Conservation (phyloP, 2,113 vertebrate genomes). For the Elephas maximus region DNA sequence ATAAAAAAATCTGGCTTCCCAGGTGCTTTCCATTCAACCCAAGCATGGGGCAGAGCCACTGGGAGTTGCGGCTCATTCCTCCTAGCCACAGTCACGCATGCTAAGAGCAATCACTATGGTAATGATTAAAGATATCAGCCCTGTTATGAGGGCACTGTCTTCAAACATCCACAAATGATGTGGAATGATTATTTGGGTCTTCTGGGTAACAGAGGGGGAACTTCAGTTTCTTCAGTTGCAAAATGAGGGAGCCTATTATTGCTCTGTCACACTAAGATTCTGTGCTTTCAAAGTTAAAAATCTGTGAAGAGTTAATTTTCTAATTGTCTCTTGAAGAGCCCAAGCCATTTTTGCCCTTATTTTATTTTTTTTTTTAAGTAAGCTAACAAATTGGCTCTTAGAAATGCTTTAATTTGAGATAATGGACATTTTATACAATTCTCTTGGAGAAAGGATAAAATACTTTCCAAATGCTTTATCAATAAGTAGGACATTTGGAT, state of each 20-base stretch:
- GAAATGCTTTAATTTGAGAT: conserved; percentile 74
- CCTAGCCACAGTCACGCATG: background rate
- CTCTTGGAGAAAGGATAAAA: conserved; percentile 43
- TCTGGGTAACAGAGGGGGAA: background rate
- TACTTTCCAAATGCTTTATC: conserved; percentile 56
- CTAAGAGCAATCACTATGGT: background rate
- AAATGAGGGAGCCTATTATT: background rate
- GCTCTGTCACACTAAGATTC: background rate
- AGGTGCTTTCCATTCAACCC: background rate
- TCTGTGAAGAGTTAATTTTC: conserved; percentile 62
- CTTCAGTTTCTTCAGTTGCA: conserved; percentile 8
- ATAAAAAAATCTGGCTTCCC: background rate
- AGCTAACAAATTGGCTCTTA: conserved; percentile 53
- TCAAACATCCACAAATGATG: background rate
- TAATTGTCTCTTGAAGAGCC: conserved; percentile 45
- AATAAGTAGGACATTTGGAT: conserved; percentile 43
- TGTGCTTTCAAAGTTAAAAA: conserved; percentile 57
- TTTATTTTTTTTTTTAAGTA: conserved; percentile 69
- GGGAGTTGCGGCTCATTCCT: background rate
- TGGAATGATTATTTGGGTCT: background rate
- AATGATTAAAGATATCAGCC: background rate
- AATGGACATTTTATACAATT: conserved; percentile 60
- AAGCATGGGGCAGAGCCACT: background rate
- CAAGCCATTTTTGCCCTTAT: conserved; percentile 51
- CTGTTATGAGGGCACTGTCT: background rate